Evolutionary conservation across 2,888 invertebrate species (phyloP).

Genomic region (Drosophila mimetica): DNA sequence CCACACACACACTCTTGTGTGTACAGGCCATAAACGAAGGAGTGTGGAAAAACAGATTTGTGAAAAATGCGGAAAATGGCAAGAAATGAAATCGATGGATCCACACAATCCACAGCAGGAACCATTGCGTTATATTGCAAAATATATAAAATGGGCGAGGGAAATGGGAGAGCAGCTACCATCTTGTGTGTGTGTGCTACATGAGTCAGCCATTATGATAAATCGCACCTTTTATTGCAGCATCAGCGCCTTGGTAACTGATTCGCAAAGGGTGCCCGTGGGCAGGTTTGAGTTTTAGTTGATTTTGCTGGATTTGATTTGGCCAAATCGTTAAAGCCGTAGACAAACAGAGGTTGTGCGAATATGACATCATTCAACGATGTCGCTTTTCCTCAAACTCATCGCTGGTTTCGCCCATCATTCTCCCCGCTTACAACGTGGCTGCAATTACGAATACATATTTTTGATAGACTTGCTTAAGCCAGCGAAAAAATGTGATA

Average conservation of each 20-base stretch:
- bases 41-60: slow-evolving; percentile 71
- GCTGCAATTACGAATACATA: slow-evolving; percentile 62
- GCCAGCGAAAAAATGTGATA: slow-evolving; percentile 46
- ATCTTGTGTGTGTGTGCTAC: slow-evolving; percentile 18
- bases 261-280: slow-evolving; percentile 65
- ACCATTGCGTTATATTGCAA: slow-evolving; percentile 62
- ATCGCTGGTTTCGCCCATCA: slow-evolving; percentile 6
- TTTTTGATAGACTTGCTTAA: slow-evolving; percentile 53
- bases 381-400: slow-evolving; percentile 64
- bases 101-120: slow-evolving; percentile 56
- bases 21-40: slow-evolving; percentile 31
- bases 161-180: slow-evolving; percentile 5
- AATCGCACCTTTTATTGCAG: slow-evolving; percentile 81
- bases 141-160: slow-evolving; percentile 37
- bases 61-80: slow-evolving; percentile 79
- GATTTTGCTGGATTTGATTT: slow-evolving; percentile 27
- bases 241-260: slow-evolving; percentile 78
- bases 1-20: slow-evolving; percentile 51
- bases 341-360: slow-evolving; percentile 33
- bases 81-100: slow-evolving; percentile 76
- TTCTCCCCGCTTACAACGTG: slow-evolving; percentile 17
- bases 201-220: slow-evolving; percentile 70
- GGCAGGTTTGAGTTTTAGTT: slow-evolving; percentile 20
- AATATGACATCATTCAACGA: slow-evolving; percentile 76
- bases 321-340: slow-evolving; percentile 44